Conservation (phyloP, 1,140 invertebrate species). For the Euwallacea fornicatus region DNA sequence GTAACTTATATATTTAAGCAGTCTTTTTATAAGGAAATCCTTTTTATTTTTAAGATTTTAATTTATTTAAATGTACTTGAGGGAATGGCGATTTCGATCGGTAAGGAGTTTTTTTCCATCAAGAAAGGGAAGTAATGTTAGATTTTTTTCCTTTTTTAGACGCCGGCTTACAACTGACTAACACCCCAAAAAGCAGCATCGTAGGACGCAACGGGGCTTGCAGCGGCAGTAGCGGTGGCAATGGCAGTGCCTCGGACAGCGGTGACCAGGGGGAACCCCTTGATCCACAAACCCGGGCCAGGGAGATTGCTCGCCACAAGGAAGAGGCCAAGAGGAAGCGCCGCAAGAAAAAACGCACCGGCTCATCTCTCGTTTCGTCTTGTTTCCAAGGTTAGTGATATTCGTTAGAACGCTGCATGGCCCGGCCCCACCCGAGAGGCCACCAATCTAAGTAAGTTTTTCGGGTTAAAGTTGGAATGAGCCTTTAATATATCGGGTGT, state of each 20-base stretch:
- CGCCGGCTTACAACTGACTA: conserved; percentile 33
- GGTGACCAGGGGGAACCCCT: conserved; percentile 53
- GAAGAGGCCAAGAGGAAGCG: conserved; percentile 84
- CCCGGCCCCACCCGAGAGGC: too few relatives aligned
- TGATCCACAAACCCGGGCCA: conserved; percentile 55
- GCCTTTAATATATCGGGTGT: too few relatives aligned
- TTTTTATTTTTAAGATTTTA: conserved; percentile 2
- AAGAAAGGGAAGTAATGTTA: background rate
- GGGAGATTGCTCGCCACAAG: conserved; percentile 71
- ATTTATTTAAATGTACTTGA: background rate
- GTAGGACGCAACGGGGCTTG: conserved; percentile 39
- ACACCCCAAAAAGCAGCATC: conserved; percentile 37
- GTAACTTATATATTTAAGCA: background rate
- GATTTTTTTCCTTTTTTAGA: conserved; percentile 39
- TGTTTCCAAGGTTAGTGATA: conserved; percentile 76
- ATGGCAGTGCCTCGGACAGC: conserved; percentile 51
- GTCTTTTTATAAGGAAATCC: conserved; percentile 11
- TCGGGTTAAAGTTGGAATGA: too few relatives aligned
- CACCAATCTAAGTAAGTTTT: too few relatives aligned
- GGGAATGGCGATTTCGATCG: background rate
- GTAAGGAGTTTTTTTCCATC: background rate
- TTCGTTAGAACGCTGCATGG: too few relatives aligned
- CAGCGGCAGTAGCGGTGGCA: conserved; percentile 45
- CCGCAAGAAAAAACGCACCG: conserved; percentile 84
- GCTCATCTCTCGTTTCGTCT: conserved; percentile 81